Evolutionary conservation across 2,888 invertebrate genomes (phyloP).

Genomic region (Laspeyria flexula): DNA sequence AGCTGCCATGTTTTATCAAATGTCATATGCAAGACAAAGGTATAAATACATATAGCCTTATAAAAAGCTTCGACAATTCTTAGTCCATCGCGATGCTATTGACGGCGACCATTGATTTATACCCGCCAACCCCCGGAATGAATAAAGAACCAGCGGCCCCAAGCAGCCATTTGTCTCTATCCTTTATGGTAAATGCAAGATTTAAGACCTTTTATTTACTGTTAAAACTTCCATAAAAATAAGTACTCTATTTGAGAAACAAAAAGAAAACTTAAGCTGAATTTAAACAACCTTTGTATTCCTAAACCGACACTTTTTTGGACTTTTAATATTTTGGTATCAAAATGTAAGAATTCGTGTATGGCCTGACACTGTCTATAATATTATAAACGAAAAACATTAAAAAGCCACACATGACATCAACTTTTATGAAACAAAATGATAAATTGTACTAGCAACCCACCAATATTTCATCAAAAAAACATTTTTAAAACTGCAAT

Average conservation of each 20-base stretch:
- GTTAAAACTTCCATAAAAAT: slow-evolving; percentile 19
- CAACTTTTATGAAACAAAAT: slow-evolving; percentile 45
- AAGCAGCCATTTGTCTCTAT: slow-evolving; percentile 77
- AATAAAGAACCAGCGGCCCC: slow-evolving; percentile 70
- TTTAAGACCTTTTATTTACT: slow-evolving; percentile 68
- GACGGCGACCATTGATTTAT: slow-evolving; percentile 67
- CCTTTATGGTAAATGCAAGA: slow-evolving; percentile 77
- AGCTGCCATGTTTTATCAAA: too few species aligned
- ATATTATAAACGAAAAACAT: slow-evolving; percentile 25
- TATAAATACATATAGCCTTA: not conserved
- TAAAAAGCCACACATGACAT: slow-evolving; percentile 28
- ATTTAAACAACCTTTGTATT: too few species aligned
- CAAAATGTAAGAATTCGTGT: too few species aligned
- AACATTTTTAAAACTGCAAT: slow-evolving; percentile 59
- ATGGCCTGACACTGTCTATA: too few species aligned
- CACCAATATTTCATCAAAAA: slow-evolving; percentile 50
- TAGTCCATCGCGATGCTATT: slow-evolving; percentile 54
- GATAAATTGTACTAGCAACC: slow-evolving; percentile 47
- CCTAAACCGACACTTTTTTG: too few species aligned
- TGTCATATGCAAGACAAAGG: not conserved
- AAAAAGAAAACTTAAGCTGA: not conserved
- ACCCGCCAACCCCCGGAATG: slow-evolving; percentile 66
- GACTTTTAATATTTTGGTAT: too few species aligned
- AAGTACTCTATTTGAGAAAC: slow-evolving; percentile 1
- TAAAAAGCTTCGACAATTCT: slow-evolving; percentile 15